Conservation (phyloP, 2,113 vertebrate genomes). For the Murina feae region DNA sequence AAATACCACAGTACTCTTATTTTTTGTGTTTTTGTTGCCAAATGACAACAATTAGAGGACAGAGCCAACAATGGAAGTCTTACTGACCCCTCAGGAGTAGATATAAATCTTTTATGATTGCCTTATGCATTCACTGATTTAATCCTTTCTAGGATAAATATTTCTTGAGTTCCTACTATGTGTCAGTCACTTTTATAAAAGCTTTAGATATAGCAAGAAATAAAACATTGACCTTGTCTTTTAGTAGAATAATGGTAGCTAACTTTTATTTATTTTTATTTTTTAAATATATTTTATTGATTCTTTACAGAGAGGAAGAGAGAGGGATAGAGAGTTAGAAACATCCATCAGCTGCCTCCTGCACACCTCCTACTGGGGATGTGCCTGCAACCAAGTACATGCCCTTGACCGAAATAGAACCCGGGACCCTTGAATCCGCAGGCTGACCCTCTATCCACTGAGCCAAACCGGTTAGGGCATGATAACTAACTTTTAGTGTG, state of each 20-base stretch:
- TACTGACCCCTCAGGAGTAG: not conserved
- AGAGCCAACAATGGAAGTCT: not conserved
- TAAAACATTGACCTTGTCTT: not conserved
- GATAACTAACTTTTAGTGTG: not conserved
- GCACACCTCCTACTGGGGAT: too few species aligned
- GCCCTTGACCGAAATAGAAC: too few species aligned
- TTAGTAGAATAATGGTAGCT: not conserved
- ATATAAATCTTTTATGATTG: not conserved
- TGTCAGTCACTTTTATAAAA: not conserved
- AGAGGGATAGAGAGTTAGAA: too few species aligned
- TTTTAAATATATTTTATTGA: too few species aligned
- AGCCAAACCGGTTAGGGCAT: too few species aligned
- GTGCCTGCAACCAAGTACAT: too few species aligned
- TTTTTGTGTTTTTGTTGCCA: not conserved
- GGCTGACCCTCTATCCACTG: too few species aligned
- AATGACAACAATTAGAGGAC: not conserved
- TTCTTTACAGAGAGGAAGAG: too few species aligned
- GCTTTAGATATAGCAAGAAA: not conserved
- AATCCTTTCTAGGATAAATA: not conserved
- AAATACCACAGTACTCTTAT: not conserved
- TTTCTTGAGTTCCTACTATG: not conserved
- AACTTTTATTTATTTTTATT: too few species aligned
- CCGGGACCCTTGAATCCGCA: too few species aligned
- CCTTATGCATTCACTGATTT: not conserved
- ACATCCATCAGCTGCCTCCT: too few species aligned